Evolutionary conservation across 2,888 invertebrate genomes (phyloP).

Genomic region (Plutella xylostella): DNA sequence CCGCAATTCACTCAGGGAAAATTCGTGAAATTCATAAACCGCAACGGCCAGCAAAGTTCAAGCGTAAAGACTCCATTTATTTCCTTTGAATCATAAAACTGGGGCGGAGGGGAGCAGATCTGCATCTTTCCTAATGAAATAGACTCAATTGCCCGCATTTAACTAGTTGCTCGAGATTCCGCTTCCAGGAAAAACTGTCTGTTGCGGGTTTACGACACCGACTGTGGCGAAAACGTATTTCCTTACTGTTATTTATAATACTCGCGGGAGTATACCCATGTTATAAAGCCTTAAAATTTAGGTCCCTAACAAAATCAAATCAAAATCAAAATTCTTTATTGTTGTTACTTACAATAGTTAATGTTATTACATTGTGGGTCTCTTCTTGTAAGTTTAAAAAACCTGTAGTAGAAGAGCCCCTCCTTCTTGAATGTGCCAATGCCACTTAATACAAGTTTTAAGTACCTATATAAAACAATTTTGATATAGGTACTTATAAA

Average conservation of each 20-base stretch:
- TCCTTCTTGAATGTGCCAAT: no score
- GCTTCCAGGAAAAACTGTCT: no score
- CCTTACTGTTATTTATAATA: constrained; percentile 40
- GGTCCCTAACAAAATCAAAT: no score
- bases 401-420: no score
- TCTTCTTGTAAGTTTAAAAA: no score
- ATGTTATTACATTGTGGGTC: no score
- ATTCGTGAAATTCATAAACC: not conserved
- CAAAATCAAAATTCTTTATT: no score
- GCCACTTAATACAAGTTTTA: no score
- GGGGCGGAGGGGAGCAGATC: not conserved
- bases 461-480: no score
- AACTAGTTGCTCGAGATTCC: not conserved
- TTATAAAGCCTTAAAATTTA: constrained; percentile 38
- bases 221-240: not conserved
- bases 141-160: not conserved
- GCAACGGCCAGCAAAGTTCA: not conserved
- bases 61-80: not conserved
- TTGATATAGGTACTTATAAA: no score
- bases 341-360: no score
- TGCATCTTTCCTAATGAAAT: not conserved
- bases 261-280: constrained; percentile 38
- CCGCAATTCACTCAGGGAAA: no score
- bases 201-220: not conserved
- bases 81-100: not conserved